These are phyloP conservation scores for Loriculus beryllinus DNA, from an alignment of 2,797 vertebrate species.

Conservation along the genomic window DNA sequence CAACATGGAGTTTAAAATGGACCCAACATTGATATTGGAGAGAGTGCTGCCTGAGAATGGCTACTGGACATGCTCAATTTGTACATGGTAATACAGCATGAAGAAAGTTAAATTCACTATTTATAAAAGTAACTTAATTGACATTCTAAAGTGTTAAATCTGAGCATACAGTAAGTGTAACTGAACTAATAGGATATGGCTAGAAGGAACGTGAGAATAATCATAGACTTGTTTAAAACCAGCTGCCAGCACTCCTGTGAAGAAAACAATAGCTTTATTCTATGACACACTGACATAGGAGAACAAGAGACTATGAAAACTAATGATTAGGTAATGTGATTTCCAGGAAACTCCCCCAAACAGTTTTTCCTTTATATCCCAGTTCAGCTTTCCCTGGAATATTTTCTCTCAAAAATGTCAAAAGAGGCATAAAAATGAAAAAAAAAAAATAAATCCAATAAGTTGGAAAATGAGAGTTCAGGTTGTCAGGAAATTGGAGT, in stretches of 20 bases:
- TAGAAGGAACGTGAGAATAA: neutral
- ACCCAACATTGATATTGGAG: neutral
- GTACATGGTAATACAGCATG: neutral
- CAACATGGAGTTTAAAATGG: neutral
- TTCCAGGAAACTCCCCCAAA: neutral
- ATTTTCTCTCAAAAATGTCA: neutral
- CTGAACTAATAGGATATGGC: neutral
- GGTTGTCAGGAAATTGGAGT: neutral
- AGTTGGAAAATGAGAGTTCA: neutral
- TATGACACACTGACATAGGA: neutral
- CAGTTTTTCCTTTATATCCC: neutral
- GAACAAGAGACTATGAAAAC: neutral
- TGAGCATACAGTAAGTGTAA: constrained; percentile 35
- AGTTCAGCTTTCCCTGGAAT: neutral
- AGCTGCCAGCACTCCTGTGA: constrained; percentile 1
- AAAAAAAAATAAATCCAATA: neutral
- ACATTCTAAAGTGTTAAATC: constrained; percentile 36
- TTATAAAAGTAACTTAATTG: constrained; percentile 24
- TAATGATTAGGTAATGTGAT: neutral
- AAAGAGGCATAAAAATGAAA: neutral
- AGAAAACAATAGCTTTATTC: neutral
- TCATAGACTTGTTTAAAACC: neutral
- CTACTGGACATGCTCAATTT: neutral
- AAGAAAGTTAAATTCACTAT: constrained; percentile 52
- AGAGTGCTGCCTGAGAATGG: neutral